These are phyloP conservation scores for Lagorchestes hirsutus DNA, from an alignment of 2,797 vertebrate genomes.

Conservation along the genomic window DNA sequence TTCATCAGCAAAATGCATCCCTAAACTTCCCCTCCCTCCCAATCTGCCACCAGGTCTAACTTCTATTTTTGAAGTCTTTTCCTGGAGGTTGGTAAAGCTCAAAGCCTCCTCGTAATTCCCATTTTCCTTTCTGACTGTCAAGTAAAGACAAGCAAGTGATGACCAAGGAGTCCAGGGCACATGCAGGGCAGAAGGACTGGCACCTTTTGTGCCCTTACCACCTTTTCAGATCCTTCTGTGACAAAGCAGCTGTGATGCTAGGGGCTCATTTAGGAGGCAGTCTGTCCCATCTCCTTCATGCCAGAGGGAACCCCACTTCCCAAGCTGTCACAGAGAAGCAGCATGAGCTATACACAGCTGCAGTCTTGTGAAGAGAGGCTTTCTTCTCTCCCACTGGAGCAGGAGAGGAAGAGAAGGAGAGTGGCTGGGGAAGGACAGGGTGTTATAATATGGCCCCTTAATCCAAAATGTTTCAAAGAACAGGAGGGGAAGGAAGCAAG, in stretches of 20 bases:
- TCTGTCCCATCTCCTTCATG: background rate
- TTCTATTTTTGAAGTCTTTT: background rate
- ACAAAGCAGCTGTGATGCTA: background rate
- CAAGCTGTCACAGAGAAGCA: background rate
- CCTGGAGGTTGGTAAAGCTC: background rate
- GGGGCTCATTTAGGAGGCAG: background rate
- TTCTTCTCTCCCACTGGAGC: conserved; percentile 46
- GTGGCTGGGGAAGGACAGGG: conserved; percentile 32
- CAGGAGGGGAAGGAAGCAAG: conserved; percentile 63
- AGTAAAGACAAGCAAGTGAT: background rate
- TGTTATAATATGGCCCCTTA: background rate
- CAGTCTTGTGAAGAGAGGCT: conserved; percentile 48
- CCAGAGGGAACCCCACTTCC: conserved; percentile 3
- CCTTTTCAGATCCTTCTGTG: background rate
- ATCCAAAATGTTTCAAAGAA: conserved; percentile 27
- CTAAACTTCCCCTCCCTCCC: background rate
- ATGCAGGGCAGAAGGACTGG: background rate
- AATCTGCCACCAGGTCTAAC: background rate
- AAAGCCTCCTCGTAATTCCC: background rate
- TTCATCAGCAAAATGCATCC: background rate
- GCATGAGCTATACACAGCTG: conserved; percentile 38
- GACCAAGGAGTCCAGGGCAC: background rate
- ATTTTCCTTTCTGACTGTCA: background rate
- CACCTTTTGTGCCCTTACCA: background rate
- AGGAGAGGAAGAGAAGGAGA: background rate